These are phyloP conservation scores for Aix galericulata DNA, from an alignment of 2,113 vertebrate species.

Conservation along the genomic window DNA sequence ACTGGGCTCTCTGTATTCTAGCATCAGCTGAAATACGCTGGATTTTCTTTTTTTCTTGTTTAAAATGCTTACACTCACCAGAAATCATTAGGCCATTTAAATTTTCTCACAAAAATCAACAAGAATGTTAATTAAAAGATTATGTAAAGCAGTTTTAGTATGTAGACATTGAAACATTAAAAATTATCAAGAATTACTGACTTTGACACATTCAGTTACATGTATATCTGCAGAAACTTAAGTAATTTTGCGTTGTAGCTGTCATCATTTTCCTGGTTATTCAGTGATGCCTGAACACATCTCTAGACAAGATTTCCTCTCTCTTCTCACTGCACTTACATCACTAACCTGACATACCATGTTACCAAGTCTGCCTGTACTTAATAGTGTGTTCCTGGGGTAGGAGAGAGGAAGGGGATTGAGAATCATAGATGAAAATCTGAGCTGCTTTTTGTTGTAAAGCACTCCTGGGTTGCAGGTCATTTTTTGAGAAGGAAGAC, in stretches of 20 bases:
- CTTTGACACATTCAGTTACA: neutral
- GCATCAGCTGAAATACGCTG: neutral
- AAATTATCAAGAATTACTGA: neutral
- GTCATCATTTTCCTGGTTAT: neutral
- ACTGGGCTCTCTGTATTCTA: neutral
- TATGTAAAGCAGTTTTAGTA: neutral
- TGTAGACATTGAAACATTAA: neutral
- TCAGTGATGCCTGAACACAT: neutral
- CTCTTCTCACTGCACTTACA: neutral
- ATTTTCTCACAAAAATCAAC: neutral
- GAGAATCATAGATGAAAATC: neutral
- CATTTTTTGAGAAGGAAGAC: neutral
- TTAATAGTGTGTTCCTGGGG: neutral
- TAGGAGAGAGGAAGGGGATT: rapidly evolving
- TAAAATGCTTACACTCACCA: neutral
- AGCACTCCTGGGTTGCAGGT: neutral
- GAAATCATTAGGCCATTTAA: neutral
- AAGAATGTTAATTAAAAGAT: slow-evolving; percentile 19
- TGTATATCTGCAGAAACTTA: neutral
- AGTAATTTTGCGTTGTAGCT: neutral
- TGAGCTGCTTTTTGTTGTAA: neutral
- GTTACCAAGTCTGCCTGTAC: neutral
- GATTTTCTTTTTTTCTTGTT: neutral
- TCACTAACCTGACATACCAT: neutral
- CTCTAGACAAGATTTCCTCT: neutral